Evolutionary conservation across 2,113 vertebrate genomes (phyloP).

Genomic region (Nothoprocta perdicaria): DNA sequence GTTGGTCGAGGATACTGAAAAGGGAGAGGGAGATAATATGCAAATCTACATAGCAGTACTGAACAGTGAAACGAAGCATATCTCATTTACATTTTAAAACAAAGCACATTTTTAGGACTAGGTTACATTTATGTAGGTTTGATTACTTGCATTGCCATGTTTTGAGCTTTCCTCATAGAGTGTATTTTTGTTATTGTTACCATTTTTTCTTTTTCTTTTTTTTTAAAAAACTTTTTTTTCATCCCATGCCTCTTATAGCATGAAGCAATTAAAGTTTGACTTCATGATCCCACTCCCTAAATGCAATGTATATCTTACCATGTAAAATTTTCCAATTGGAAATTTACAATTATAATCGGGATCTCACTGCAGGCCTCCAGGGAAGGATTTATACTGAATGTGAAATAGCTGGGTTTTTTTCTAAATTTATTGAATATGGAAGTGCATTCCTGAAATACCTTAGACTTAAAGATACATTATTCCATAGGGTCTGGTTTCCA

Average conservation of each 20-base stretch:
- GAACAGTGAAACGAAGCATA: conserved; percentile 38
- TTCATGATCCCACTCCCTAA: neutral
- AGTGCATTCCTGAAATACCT: neutral
- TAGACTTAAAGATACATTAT: neutral
- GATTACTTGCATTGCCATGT: conserved; percentile 6
- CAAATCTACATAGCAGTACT: conserved; percentile 46
- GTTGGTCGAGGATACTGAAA: conserved; percentile 66
- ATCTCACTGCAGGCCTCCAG: conserved; percentile 14
- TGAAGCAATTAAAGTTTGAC: conserved; percentile 41
- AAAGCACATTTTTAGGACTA: neutral
- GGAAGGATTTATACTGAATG: conserved; percentile 47
- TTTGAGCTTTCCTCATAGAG: neutral
- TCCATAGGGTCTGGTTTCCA: neutral
- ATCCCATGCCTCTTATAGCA: neutral
- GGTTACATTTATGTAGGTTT: neutral
- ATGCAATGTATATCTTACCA: conserved; percentile 1
- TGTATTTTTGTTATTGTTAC: neutral
- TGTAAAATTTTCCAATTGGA: conserved; percentile 33
- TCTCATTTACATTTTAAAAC: conserved; percentile 65
- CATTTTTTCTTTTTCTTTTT: neutral
- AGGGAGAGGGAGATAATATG: conserved; percentile 68
- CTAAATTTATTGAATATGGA: neutral
- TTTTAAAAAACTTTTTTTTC: neutral
- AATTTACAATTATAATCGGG: conserved; percentile 61
- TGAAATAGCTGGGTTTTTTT: conserved; percentile 15